Conservation (phyloP, 2,113 vertebrate genomes). For the Thunnus maccoyii region DNA sequence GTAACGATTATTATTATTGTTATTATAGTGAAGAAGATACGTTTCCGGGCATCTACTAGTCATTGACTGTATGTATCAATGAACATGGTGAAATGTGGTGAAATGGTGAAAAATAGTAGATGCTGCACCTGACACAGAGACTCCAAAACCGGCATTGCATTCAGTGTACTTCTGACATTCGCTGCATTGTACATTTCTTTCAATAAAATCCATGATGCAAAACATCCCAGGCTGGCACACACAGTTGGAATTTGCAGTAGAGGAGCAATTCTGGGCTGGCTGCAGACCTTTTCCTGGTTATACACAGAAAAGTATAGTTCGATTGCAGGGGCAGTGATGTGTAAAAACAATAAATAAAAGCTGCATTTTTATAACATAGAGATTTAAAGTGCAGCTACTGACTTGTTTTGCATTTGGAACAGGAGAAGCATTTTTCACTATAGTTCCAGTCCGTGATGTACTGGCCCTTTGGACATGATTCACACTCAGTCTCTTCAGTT, state of each 20-base stretch:
- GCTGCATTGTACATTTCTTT: neutral
- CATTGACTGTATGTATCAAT: neutral
- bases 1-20: no score
- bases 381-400: conserved; percentile 32
- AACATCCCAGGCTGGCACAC: conserved; percentile 68
- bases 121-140: conserved; percentile 65
- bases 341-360: neutral
- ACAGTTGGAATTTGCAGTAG: conserved; percentile 61
- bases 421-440: conserved; percentile 65
- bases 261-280: conserved; percentile 57
- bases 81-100: neutral
- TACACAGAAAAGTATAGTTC: neutral
- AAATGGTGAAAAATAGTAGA: neutral
- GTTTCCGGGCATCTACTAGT: no score
- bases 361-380: neutral
- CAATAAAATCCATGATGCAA: conserved; percentile 9
- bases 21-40: neutral
- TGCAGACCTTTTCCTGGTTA: conserved; percentile 66
- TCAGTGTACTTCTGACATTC: neutral
- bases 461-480: conserved; percentile 44
- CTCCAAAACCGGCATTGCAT: conserved; percentile 69
- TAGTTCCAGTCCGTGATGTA: conserved; percentile 59
- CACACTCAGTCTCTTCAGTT: conserved; percentile 65
- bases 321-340: neutral
- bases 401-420: conserved; percentile 63